Percentiles rank a stretch among this genome's conserved stretches.
These are phyloP conservation scores for Lepidostoma basale DNA, from an alignment of 1,140 invertebrate genomes.

Conservation along the genomic window DNA sequence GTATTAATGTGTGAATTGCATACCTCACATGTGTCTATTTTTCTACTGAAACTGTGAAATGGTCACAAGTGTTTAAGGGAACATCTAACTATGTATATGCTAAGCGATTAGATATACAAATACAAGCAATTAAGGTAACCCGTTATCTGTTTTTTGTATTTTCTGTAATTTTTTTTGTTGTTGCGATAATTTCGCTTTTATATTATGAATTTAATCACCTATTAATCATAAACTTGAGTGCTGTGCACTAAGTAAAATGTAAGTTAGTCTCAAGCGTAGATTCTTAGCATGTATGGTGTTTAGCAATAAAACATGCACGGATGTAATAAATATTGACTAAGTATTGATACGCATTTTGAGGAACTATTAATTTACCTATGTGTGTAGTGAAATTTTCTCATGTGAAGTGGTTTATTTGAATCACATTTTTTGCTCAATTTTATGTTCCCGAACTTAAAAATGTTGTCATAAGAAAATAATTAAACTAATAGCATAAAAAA, in stretches of 20 bases:
- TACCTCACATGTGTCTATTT: conserved; percentile 20
- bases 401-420: too few relatives aligned
- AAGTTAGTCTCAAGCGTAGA: not conserved
- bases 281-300: not conserved
- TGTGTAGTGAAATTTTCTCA: not conserved
- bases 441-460: too few relatives aligned
- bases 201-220: too few relatives aligned
- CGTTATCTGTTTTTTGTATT: conserved; percentile 1
- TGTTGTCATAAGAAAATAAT: too few relatives aligned
- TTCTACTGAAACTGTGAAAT: conserved; percentile 22
- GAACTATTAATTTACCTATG: not conserved
- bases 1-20: too few relatives aligned
- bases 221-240: conserved; percentile 29
- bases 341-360: conserved; percentile 1
- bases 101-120: conserved; percentile 9
- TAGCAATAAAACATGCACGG: conserved; percentile 31
- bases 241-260: conserved; percentile 17
- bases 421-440: too few relatives aligned
- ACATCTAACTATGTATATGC: conserved; percentile 3
- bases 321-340: not conserved
- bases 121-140: conserved; percentile 5
- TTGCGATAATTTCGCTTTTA: not conserved
- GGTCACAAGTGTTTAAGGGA: conserved; percentile 14
- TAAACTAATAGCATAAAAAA: too few relatives aligned
- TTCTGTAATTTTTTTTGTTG: too few relatives aligned